A percentile compares a stretch with the other conserved stretches of the same genome.
These are phyloP conservation scores for Corythoichthys intestinalis DNA, from an alignment of 2,113 vertebrate species.

Conservation along the genomic window DNA sequence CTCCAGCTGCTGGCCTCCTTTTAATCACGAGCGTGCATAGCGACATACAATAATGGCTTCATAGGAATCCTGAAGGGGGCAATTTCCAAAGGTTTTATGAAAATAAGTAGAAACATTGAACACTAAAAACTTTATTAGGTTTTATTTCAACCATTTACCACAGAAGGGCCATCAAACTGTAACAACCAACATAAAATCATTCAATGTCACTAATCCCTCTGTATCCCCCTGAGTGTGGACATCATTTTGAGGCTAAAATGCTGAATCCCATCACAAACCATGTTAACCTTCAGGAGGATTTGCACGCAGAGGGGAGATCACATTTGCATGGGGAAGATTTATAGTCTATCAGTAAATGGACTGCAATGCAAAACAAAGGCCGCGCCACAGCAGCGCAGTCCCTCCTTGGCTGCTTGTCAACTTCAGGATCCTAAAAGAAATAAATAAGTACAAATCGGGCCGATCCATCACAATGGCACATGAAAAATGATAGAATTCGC, in stretches of 20 bases:
- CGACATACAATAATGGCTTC: conserved; percentile 33
- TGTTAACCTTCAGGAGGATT: conserved; percentile 76
- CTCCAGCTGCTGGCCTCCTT: conserved; percentile 47
- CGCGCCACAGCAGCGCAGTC: conserved; percentile 42
- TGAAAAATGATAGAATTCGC: conserved; percentile 71
- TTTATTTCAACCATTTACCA: conserved; percentile 63
- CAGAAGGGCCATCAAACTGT: conserved; percentile 63
- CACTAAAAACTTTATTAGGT: conserved; percentile 66
- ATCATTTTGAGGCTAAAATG: conserved; percentile 45
- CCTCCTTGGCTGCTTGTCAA: conserved; percentile 65
- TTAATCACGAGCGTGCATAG: conserved; percentile 32
- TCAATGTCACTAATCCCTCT: conserved; percentile 57
- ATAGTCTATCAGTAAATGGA: conserved; percentile 71
- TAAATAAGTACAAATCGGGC: conserved; percentile 51
- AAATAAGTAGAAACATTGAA: conserved; percentile 51
- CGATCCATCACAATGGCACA: conserved; percentile 75
- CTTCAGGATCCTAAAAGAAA: conserved; percentile 60
- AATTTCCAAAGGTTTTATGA: conserved; percentile 53
- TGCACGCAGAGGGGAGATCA: conserved; percentile 62
- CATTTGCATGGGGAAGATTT: conserved; percentile 76
- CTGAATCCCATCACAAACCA: conserved; percentile 55
- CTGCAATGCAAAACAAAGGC: conserved; percentile 69
- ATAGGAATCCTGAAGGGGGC: conserved; percentile 53
- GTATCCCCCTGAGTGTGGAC: conserved; percentile 40
- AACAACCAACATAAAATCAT: conserved; percentile 64